Evolutionary conservation across 2,113 vertebrate species (phyloP).

Genomic region (Thryonomys swinderianus): DNA sequence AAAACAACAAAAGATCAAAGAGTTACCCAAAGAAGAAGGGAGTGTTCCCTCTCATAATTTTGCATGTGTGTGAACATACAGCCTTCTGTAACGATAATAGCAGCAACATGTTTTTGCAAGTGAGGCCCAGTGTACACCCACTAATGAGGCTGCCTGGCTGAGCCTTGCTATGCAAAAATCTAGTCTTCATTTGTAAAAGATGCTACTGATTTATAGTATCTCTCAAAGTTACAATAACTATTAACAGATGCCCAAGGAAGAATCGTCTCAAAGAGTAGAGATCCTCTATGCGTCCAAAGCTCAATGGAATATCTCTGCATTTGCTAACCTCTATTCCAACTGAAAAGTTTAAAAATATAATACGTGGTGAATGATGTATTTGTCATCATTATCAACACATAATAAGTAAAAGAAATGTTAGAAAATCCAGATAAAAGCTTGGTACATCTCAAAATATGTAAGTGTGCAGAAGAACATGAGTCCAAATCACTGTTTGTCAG

Average conservation of each 20-base stretch:
- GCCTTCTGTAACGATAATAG: conserved; percentile 65
- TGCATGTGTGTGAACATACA: conserved; percentile 70
- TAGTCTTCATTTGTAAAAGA: conserved; percentile 57
- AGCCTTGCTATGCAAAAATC: conserved; percentile 40
- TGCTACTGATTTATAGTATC: conserved; percentile 27
- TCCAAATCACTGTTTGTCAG: neutral
- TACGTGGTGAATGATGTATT: neutral
- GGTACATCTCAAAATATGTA: neutral
- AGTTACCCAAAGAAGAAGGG: conserved; percentile 54
- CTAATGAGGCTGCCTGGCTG: conserved; percentile 32
- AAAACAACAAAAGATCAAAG: conserved; percentile 76
- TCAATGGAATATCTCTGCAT: neutral
- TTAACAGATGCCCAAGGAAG: conserved; percentile 2
- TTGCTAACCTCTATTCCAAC: neutral
- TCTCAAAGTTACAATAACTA: neutral
- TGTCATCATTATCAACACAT: neutral
- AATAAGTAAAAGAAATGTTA: neutral
- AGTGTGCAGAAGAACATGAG: neutral
- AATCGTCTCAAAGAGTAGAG: neutral
- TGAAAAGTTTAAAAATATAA: neutral
- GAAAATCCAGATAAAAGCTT: neutral
- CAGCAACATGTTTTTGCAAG: conserved; percentile 75
- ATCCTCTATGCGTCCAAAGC: neutral
- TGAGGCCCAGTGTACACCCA: conserved; percentile 4
- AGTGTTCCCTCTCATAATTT: conserved; percentile 53